Evolutionary conservation across 2,888 invertebrate species (phyloP), one percentile per base, ranked within the genome.

Genomic region (Drosophila antonietae): DNA sequence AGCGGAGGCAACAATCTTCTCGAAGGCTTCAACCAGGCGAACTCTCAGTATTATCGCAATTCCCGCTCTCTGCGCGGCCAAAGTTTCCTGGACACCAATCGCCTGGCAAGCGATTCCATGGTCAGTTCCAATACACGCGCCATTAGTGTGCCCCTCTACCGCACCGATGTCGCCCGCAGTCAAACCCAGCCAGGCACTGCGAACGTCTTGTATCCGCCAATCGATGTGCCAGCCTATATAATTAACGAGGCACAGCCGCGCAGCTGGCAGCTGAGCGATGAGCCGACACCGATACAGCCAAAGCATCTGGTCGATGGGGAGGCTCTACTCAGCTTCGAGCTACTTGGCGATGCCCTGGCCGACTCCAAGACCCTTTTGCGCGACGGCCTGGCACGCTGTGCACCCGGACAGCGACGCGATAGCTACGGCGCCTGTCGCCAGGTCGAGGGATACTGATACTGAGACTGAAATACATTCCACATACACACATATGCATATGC

Each of bases 391-490:
- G 96, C 96, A 88, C 95, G 96, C 89, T 96, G 96, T 91, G 96
- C 96, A 20, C 96, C 96, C 0, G 96, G 95, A 55, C 93, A 95
- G 82, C 94, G 93, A 79, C 94, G 96, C 39, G 95, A 96, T 90
- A 94, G 94, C n/a, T 94, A 94, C 68, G 96, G 96, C 10, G 94
- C 96, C 49, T 95, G 95, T 87, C 93, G 93, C 78, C 90, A 92
- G 80, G 85, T 92, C 63, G 90, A 90, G 68, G 92, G 91, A 68
- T 92, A 92, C 77, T 92, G 91, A 68, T 92, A 92, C 78, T 92
- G 80, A 83, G 68, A 88, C 75, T 65, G 75, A 85, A 68, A 58
- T 41, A 62, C 55, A 49, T 63, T 53, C 49, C 69, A 86, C 83
- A 83, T 87, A 67, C 75, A 33, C 51, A 58, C 68, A 78, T 56